Percentiles rank a stretch among this genome's conserved stretches.
Evolutionary conservation across 2,113 vertebrate species (phyloP).

Genomic region (Nothocercus nigrocapillus): DNA sequence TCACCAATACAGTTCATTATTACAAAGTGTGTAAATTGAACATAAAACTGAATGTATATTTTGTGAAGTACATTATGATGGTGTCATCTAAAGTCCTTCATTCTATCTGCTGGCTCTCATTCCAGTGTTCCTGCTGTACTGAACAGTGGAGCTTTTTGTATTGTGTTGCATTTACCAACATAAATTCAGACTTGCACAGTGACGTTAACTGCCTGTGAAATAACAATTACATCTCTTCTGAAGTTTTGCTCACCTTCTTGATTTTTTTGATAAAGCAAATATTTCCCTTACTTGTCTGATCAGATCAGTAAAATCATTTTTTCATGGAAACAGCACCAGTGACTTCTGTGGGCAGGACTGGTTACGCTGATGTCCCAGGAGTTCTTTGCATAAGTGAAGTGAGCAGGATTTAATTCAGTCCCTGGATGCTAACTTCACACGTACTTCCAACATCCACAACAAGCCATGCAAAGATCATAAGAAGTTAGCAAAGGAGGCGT

Average conservation of each 20-base stretch:
- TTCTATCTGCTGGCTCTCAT: slow-evolving; percentile 6
- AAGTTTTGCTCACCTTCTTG: slow-evolving; percentile 32
- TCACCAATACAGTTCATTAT: background rate
- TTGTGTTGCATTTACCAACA: slow-evolving; percentile 18
- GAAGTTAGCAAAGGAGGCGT: slow-evolving; percentile 13
- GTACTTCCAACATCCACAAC: background rate
- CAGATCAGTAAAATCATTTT: slow-evolving; percentile 26
- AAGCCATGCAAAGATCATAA: slow-evolving; percentile 15
- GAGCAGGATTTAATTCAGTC: slow-evolving; percentile 31
- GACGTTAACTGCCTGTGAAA: slow-evolving; percentile 48
- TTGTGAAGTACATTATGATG: slow-evolving; percentile 40
- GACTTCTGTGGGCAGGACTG: slow-evolving; percentile 18
- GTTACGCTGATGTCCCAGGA: slow-evolving; percentile 1
- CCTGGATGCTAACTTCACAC: slow-evolving; percentile 25
- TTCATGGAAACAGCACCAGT: slow-evolving; percentile 10
- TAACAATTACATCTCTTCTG: slow-evolving; percentile 44
- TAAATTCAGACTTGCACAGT: slow-evolving; percentile 24
- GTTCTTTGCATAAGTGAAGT: slow-evolving; percentile 20
- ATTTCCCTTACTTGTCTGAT: slow-evolving; percentile 35
- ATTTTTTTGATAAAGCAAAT: slow-evolving; percentile 50
- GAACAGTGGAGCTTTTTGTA: background rate
- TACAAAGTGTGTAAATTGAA: slow-evolving; percentile 33
- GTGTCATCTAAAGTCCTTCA: slow-evolving; percentile 40
- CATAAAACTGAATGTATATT: slow-evolving; percentile 31
- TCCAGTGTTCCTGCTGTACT: background rate